phyloP scores from a whole-genome alignment of 2,888 invertebrate species.

The Sarcophaga caerulescens region DNA sequence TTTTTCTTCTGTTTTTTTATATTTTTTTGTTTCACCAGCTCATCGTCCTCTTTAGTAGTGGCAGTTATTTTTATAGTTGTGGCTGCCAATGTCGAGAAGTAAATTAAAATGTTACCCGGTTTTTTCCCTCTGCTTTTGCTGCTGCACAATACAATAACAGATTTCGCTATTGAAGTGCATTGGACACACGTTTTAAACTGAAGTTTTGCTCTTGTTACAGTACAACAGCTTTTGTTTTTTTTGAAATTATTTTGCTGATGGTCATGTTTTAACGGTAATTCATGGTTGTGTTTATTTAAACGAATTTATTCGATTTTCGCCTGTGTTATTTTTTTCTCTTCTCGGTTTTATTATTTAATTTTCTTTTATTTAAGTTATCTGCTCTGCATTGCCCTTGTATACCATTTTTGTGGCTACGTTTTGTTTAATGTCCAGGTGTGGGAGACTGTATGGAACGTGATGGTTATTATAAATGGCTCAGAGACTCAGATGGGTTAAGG shows the following conservation, averaged over 20 bases:
- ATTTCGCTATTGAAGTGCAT: conserved; percentile 5
- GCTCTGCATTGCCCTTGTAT: conserved; percentile 25
- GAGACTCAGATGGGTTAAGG: too few relatives aligned
- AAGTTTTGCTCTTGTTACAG: conserved; percentile 12
- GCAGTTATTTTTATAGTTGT: conserved; percentile 52
- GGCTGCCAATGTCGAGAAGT: conserved; percentile 69
- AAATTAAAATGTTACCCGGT: conserved; percentile 74
- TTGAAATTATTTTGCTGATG: conserved; percentile 66
- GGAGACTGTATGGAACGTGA: not conserved
- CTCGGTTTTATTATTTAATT: not conserved
- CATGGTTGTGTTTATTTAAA: conserved; percentile 74
- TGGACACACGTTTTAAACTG: conserved; percentile 39
- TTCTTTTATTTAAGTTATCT: conserved; percentile 12
- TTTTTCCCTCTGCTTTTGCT: not conserved
- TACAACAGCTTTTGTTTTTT: conserved; percentile 15
- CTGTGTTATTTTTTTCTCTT: too few relatives aligned
- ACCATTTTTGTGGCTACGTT: not conserved
- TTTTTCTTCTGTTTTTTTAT: conserved; percentile 16
- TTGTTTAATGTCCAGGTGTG: not conserved
- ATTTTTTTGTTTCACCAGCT: not conserved
- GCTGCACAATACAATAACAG: not conserved
- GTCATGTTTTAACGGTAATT: conserved; percentile 78
- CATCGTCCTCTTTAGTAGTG: conserved; percentile 53
- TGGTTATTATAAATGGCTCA: too few relatives aligned
- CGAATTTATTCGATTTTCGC: conserved; percentile 44